Evolutionary conservation across 2,113 vertebrate species (phyloP), one percentile per base, ranked within the genome.

Genomic region (Cisticola juncidis): DNA sequence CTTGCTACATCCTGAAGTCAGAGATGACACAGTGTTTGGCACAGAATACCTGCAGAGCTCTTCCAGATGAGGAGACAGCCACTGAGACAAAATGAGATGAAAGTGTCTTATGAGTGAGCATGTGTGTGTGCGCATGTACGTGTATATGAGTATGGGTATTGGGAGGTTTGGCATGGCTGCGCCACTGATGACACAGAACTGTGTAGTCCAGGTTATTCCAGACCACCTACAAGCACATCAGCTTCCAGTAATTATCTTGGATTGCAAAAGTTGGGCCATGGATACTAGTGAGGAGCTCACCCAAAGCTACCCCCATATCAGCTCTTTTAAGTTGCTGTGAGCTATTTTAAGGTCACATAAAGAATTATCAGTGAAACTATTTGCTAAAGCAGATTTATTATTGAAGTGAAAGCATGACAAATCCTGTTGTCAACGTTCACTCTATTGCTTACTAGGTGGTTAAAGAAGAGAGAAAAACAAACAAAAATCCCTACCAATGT

Each of bases 281-380:
- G 29, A 66, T 62, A 58, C 8, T 18, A 51, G 15, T 22, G 38
- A n/a, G 13, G 14, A 21, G 4, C 1, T 8, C 0, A 0, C 14
- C 62, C 26, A 40, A 16, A 38, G 11, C 24, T 38, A 35, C 9
- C 14, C 54, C 50, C 6, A 0, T 12, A 29, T 5, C 13, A 57
- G 33, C 14, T 72, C 17, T 48, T 72, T 36, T 8, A 24, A 16
- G 28, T 17, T 66, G 28, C 9, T 5, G 2, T 5, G 4, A 66
- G 12, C 0, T 14, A 18, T 53, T 74, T 81, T n/a, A 66, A 53
- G 9, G 24, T 45, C 10, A 6, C 10, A 38, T 45, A 74, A 88
- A 45, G 38, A 51, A 58, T n/a, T 61, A 81, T 10, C 24, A 50
- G 44, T 2, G 6, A 21, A 51, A 15, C 8, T 45, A 51, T 58